A percentile compares a stretch with the other conserved stretches of the same genome.
Conservation (phyloP, 2,797 vertebrate species). For the Tympanoctomys barrerae region DNA sequence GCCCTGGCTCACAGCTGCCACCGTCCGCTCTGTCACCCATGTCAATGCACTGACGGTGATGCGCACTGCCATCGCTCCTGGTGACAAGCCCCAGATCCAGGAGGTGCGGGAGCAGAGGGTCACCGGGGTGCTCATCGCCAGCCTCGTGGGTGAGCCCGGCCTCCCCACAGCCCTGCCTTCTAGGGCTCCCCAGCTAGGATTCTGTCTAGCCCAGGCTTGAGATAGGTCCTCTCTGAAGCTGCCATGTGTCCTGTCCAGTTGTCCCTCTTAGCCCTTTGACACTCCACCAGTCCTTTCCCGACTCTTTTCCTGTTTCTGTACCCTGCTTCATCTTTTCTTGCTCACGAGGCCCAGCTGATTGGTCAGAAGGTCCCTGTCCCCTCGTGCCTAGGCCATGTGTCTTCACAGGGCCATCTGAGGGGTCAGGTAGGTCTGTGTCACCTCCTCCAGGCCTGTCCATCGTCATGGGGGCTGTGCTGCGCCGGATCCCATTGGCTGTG, state of each 20-base stretch:
- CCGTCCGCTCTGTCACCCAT: slow-evolving; percentile 97
- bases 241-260: too few species aligned
- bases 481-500: slow-evolving; percentile 97
- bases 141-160: slow-evolving; percentile 92
- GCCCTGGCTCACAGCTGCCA: slow-evolving; percentile 98
- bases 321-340: neutral
- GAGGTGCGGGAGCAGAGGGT: slow-evolving; percentile 94
- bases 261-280: neutral
- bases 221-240: neutral
- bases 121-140: slow-evolving; percentile 94
- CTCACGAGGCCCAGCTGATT: neutral
- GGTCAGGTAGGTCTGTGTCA: neutral
- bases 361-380: neutral
- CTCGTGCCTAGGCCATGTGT: neutral
- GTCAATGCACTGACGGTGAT: slow-evolving; percentile 98
- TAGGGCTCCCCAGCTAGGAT: neutral
- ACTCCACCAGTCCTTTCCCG: neutral
- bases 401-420: neutral
- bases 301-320: neutral
- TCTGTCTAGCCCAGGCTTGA: neutral
- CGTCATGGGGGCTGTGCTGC: slow-evolving; percentile 96
- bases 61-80: slow-evolving; percentile 97
- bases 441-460: slow-evolving; percentile 92
- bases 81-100: slow-evolving; percentile 94
- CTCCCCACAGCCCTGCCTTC: neutral